Base-by-base conservation (phyloP, 2,888 invertebrate genomes). In the Andrena chrysosceles region DNA sequence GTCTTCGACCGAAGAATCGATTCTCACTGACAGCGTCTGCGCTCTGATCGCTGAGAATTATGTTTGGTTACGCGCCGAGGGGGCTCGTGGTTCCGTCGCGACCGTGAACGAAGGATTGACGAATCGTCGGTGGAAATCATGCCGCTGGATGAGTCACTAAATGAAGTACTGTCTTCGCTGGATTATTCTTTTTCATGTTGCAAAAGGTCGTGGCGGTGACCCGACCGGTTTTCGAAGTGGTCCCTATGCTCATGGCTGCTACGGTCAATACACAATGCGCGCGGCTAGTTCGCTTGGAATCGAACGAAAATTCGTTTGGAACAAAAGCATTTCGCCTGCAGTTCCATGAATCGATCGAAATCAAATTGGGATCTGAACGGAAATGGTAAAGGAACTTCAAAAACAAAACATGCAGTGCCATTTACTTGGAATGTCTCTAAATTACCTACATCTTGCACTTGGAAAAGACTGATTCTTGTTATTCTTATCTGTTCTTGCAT, bases 181-280 rank as follows among this genome's bases (percentile, higher is more conserved):
- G 52, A 66, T 73, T 67, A 75, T 66, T 29, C 56, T 81, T 81
- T 69, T 59, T 78, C 29, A 62, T 74, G 48, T 81, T 67, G 16
- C 70, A 23, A 87, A 81, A 87, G 79, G 74, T 87, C 77, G 81
- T 77, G 74, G 42, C 77, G 71, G 80, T 77, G 83, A 79, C 67
- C 76, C 66, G 77, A 85, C 85, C 83, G 83, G 78, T 87, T 87
- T 77, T 75, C 76, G 60, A 74, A 68, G 64, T 63, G 68, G 74
- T 66, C 66, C 62, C 68, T 42, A n/a, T 35, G 64, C 54, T 79
- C 75, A 66, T 67, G 49, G 63, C 74, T 54, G 63, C 52, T 48
- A 54, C n/a, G 59, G 74, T 74, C 77, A 83, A 83, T 79, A 66
- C 29, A 64, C 80, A 74, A 83, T 71, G 71, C 71, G 49, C 75